phyloP scores from a whole-genome alignment of 2,113 vertebrate genomes.

The Peromyscus maniculatus region DNA sequence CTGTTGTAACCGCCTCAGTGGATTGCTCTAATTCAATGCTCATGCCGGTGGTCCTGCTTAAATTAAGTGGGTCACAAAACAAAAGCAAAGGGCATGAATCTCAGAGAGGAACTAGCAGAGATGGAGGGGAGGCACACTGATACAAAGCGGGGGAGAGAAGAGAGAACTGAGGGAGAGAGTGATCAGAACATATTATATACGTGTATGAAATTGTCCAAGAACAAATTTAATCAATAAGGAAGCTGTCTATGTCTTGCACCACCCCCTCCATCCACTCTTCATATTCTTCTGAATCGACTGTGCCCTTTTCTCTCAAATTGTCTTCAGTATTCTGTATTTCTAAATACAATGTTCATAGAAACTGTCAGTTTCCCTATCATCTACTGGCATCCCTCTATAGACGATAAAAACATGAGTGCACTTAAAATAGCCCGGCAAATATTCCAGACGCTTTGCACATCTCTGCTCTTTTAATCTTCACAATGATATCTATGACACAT shows the following conservation, averaged over 20 bases:
- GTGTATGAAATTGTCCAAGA: neutral
- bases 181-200: neutral
- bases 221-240: neutral
- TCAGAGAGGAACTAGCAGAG: neutral
- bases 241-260: neutral
- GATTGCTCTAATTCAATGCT: too few relatives aligned
- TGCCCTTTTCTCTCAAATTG: neutral
- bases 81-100: neutral
- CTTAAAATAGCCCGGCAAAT: neutral
- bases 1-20: neutral
- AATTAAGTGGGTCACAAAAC: neutral
- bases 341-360: neutral
- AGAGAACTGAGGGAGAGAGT: neutral
- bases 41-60: neutral
- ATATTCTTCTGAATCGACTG: neutral
- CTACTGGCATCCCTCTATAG: neutral
- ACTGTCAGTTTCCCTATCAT: neutral
- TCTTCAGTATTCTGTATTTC: neutral
- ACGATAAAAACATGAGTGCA: slow-evolving; percentile 3
- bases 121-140: neutral
- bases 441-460: neutral
- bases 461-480: slow-evolving; percentile 41
- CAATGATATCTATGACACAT: neutral
- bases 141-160: neutral
- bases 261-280: rapidly evolving